Conservation (phyloP, 2,888 invertebrate genomes). For the Blomia tropicalis region DNA sequence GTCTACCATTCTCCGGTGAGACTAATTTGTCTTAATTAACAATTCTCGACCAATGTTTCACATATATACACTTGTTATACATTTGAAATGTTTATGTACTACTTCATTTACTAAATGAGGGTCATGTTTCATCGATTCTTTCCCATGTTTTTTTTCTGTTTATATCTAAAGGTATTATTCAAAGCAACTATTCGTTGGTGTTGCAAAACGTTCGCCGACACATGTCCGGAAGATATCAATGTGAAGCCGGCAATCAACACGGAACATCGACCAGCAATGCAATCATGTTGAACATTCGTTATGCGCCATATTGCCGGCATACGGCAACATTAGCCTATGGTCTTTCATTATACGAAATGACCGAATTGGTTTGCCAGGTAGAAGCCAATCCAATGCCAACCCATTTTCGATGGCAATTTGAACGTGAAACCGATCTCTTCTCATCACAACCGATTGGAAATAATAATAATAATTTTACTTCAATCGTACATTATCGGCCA, state of each 20-base stretch:
- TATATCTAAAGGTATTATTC: slow-evolving; percentile 20
- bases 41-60: neutral
- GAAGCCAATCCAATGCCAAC: slow-evolving; percentile 29
- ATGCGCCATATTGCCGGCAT: slow-evolving; percentile 25
- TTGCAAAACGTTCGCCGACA: slow-evolving; percentile 23
- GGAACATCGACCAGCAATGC: slow-evolving; percentile 24
- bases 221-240: slow-evolving; percentile 26
- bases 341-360: slow-evolving; percentile 22
- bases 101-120: too few relatives aligned
- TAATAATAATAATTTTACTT: slow-evolving; percentile 18
- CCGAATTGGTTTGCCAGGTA: slow-evolving; percentile 25
- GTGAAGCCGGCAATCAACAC: slow-evolving; percentile 25
- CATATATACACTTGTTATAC: neutral
- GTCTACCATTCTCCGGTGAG: too few relatives aligned
- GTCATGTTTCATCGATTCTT: neutral
- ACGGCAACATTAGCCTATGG: slow-evolving; percentile 25
- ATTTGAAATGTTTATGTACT: too few relatives aligned
- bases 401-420: slow-evolving; percentile 28
- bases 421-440: slow-evolving; percentile 15
- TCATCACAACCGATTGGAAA: neutral
- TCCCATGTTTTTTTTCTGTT: neutral
- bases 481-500: slow-evolving; percentile 22
- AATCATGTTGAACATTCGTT: slow-evolving; percentile 24
- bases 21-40: slow-evolving; percentile 12
- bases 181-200: slow-evolving; percentile 26